Percentiles rank a stretch among this genome's conserved stretches.
phyloP scores from a whole-genome alignment of 2,888 invertebrate genomes.

The Mechanitis mazaeus region DNA sequence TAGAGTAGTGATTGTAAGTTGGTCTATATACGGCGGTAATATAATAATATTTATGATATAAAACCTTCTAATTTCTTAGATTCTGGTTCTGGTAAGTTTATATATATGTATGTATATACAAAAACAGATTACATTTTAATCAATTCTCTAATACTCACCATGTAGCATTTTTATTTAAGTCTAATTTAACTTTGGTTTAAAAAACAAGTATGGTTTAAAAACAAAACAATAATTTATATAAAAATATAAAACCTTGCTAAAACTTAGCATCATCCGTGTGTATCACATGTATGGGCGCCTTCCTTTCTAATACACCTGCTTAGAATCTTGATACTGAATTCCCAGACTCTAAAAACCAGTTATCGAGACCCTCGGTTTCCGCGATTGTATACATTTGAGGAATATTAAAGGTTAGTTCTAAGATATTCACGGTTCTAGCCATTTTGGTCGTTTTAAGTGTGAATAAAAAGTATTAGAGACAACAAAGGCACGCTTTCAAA shows the following conservation, averaged over 20 bases:
- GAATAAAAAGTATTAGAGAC: constrained; percentile 44
- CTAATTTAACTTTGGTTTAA: too few species aligned
- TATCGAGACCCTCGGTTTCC: constrained; percentile 44
- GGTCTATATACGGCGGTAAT: too few species aligned
- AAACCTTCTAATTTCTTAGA: too few species aligned
- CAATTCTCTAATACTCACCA: too few species aligned
- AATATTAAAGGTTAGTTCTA: constrained; percentile 23
- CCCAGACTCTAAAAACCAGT: constrained; percentile 57
- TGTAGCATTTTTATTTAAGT: too few species aligned
- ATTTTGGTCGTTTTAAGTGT: constrained; percentile 40
- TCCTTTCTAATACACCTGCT: constrained; percentile 68
- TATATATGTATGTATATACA: too few species aligned
- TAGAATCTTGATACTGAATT: constrained; percentile 69
- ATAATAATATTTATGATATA: too few species aligned
- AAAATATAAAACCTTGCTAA: neutral
- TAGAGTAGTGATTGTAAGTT: too few species aligned
- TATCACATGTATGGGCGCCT: constrained; percentile 51
- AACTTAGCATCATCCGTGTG: constrained; percentile 35
- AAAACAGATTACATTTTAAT: too few species aligned
- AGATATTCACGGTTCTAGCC: constrained; percentile 30
- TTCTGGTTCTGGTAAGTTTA: too few species aligned
- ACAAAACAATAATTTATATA: too few species aligned
- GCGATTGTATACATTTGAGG: constrained; percentile 21
- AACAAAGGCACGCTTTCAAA: constrained; percentile 29
- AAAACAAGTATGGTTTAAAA: too few species aligned